A percentile compares a stretch with the other conserved stretches of the same genome.
Evolutionary conservation across 2,888 invertebrate species (phyloP).

Genomic region (Prenolepis imparis): DNA sequence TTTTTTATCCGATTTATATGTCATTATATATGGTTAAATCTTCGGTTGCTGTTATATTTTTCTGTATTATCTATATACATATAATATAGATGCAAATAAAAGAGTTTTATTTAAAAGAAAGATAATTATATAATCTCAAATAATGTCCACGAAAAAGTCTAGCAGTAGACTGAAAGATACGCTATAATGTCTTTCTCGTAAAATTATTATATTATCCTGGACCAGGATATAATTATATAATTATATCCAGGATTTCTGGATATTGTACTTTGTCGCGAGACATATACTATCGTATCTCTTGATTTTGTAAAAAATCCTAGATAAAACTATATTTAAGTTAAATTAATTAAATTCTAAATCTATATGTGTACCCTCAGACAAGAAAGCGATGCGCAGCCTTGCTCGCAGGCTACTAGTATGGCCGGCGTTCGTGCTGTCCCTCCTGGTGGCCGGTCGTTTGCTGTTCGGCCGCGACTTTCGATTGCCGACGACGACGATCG

Average conservation of each 20-base stretch:
- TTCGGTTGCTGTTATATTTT: too few species aligned
- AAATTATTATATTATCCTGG: background rate
- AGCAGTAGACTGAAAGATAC: background rate
- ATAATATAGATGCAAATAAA: background rate
- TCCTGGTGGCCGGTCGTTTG: slow-evolving; percentile 72
- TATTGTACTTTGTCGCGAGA: background rate
- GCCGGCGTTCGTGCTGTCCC: slow-evolving; percentile 65
- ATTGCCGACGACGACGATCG: slow-evolving; percentile 54
- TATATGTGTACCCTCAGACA: background rate
- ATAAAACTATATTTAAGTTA: background rate
- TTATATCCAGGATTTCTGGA: background rate
- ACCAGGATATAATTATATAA: too few species aligned
- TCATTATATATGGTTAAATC: too few species aligned
- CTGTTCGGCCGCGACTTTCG: slow-evolving; percentile 69
- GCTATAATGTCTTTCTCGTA: background rate
- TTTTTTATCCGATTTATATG: too few species aligned
- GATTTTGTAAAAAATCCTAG: background rate
- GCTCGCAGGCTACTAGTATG: slow-evolving; percentile 75
- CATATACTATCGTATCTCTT: background rate
- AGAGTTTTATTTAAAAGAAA: background rate
- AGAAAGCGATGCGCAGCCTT: slow-evolving; percentile 66
- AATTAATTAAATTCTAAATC: background rate
- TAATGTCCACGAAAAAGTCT: background rate
- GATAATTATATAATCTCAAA: background rate
- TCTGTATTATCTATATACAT: too few species aligned